Evolutionary conservation across 2,113 vertebrate species (phyloP).

Genomic region (Myrmecophaga tridactyla): DNA sequence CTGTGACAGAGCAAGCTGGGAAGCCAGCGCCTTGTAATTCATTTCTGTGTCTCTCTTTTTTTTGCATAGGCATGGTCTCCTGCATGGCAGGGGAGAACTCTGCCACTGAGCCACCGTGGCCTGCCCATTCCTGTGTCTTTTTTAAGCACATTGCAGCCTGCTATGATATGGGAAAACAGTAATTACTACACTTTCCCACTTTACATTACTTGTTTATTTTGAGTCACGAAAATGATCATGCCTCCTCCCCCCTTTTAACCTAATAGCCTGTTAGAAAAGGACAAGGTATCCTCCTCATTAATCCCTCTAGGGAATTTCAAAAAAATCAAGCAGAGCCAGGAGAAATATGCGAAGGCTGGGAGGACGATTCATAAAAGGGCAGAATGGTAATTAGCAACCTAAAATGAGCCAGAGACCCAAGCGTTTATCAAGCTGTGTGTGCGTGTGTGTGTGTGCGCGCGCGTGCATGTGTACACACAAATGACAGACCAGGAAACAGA

Average conservation of each 20-base stretch:
- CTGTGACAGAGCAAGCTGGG: neutral
- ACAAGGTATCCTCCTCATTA: neutral
- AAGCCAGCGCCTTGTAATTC: neutral
- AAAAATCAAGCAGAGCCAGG: neutral
- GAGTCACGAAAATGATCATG: conserved; percentile 16
- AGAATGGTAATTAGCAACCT: neutral
- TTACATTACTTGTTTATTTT: conserved; percentile 53
- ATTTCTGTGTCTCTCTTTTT: neutral
- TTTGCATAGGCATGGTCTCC: too few relatives aligned
- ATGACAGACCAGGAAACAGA: neutral
- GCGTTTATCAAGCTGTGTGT: neutral
- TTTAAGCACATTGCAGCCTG: conserved; percentile 25
- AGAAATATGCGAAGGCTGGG: neutral
- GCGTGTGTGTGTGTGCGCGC: neutral
- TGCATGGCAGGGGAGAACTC: too few relatives aligned
- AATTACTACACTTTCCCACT: conserved; percentile 48
- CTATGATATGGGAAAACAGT: conserved; percentile 53
- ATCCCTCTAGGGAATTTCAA: conserved; percentile 23
- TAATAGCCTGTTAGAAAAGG: conserved; percentile 33
- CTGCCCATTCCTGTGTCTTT: too few relatives aligned
- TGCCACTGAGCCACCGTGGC: too few relatives aligned
- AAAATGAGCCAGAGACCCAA: neutral
- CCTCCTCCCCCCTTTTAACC: neutral
- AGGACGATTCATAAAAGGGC: neutral
- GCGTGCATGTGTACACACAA: accelerated